phyloP scores from a whole-genome alignment of 1,140 invertebrate species.

The Drosophila malerkotliana region DNA sequence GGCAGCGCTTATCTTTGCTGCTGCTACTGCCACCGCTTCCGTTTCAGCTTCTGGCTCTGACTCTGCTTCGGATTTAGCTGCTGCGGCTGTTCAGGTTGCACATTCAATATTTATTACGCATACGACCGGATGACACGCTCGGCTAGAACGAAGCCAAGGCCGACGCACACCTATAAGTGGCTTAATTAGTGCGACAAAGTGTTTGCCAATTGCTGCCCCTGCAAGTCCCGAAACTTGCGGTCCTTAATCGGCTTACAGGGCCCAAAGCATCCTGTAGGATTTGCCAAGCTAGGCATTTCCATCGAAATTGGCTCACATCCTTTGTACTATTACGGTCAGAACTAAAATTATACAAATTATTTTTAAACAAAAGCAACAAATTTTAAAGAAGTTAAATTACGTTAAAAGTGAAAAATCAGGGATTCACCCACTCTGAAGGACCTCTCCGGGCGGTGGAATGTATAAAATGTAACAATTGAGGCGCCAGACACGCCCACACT shows the following conservation, averaged over 20 bases:
- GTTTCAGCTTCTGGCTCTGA: slow-evolving; percentile 5
- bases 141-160: slow-evolving; percentile 31
- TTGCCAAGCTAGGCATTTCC: neutral
- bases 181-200: slow-evolving; percentile 74
- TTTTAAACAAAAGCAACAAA: neutral
- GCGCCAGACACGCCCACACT: slow-evolving; percentile 32
- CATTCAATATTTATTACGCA: slow-evolving; percentile 71
- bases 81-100: slow-evolving; percentile 3
- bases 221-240: slow-evolving; percentile 27
- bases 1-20: slow-evolving; percentile 28
- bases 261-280: neutral
- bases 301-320: neutral
- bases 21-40: neutral
- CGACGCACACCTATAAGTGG: slow-evolving; percentile 47
- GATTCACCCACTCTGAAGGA: slow-evolving; percentile 6
- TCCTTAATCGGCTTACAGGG: slow-evolving; percentile 54
- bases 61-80: neutral
- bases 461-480: slow-evolving; percentile 34
- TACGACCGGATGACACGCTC: slow-evolving; percentile 40
- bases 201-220: slow-evolving; percentile 52
- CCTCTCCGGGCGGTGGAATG: slow-evolving; percentile 10
- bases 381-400: slow-evolving; percentile 1
- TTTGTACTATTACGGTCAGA: too few relatives aligned
- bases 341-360: neutral
- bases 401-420: neutral